These are phyloP conservation scores for Oscheius sp. DNA, from an alignment of 2,888 invertebrate species.

Conservation along the genomic window DNA sequence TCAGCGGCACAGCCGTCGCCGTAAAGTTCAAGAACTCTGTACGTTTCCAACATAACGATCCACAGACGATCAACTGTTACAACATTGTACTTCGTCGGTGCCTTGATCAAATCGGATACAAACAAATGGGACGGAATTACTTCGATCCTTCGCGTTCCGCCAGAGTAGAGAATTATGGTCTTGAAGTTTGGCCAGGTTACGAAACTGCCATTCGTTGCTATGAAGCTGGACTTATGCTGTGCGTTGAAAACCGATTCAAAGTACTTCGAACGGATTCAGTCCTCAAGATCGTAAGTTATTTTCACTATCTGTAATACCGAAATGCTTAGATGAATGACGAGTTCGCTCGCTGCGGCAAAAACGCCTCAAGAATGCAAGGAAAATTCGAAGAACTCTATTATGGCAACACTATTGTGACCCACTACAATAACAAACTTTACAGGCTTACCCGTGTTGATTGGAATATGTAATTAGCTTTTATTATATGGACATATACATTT, in stretches of 20 bases:
- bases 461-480: slow-evolving; percentile 77
- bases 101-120: slow-evolving; percentile 65
- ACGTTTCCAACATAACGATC: slow-evolving; percentile 63
- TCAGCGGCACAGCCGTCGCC: slow-evolving; percentile 51
- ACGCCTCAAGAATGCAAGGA: slow-evolving; percentile 15
- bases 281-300: slow-evolving; percentile 78
- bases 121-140: slow-evolving; percentile 71
- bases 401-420: slow-evolving; percentile 26
- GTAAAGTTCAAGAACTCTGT: slow-evolving; percentile 64
- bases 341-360: slow-evolving; percentile 21
- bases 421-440: slow-evolving; percentile 90
- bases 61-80: slow-evolving; percentile 68
- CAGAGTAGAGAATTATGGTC: slow-evolving; percentile 73
- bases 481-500: too few species aligned
- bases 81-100: slow-evolving; percentile 72
- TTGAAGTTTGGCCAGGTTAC: slow-evolving; percentile 74
- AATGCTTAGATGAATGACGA: slow-evolving; percentile 35
- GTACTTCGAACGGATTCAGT: slow-evolving; percentile 85
- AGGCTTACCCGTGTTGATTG: slow-evolving; percentile 87
- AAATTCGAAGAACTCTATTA: slow-evolving; percentile 29
- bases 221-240: slow-evolving; percentile 83
- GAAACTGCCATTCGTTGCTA: slow-evolving; percentile 87
- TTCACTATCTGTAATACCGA: too few species aligned
- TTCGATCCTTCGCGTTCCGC: slow-evolving; percentile 75
- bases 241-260: slow-evolving; percentile 85